Evolutionary conservation across 2,797 vertebrate genomes (phyloP).

Genomic region (Sylvilagus floridanus): DNA sequence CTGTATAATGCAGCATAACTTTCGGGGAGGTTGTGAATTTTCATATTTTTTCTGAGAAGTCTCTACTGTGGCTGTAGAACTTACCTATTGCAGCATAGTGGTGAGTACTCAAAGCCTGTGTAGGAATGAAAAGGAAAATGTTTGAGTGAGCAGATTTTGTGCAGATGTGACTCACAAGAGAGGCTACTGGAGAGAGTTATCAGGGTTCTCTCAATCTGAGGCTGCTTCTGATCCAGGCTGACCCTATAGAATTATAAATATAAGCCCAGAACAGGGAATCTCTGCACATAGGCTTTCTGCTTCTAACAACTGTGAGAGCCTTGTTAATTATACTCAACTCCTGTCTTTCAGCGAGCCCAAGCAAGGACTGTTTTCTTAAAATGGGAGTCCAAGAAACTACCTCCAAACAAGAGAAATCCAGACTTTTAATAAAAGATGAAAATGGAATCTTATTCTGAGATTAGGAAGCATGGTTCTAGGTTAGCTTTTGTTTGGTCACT

Average conservation of each 20-base stretch:
- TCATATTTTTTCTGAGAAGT: conserved; percentile 24
- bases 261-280: neutral
- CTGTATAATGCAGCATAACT: neutral
- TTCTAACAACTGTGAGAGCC: neutral
- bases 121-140: neutral
- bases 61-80: neutral
- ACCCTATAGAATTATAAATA: neutral
- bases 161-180: neutral
- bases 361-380: neutral
- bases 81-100: neutral
- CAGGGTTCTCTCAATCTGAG: rapidly evolving
- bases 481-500: neutral
- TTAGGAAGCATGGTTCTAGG: neutral
- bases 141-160: neutral
- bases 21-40: neutral
- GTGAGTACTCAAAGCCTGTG: neutral
- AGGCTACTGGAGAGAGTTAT: neutral
- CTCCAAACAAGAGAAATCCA: neutral
- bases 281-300: neutral
- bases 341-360: neutral
- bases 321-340: neutral
- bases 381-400: neutral
- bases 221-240: neutral
- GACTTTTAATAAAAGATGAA: neutral
- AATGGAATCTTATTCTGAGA: neutral